Evolutionary conservation across 2,113 vertebrate genomes (phyloP).

Genomic region (Eretmochelys imbricata): DNA sequence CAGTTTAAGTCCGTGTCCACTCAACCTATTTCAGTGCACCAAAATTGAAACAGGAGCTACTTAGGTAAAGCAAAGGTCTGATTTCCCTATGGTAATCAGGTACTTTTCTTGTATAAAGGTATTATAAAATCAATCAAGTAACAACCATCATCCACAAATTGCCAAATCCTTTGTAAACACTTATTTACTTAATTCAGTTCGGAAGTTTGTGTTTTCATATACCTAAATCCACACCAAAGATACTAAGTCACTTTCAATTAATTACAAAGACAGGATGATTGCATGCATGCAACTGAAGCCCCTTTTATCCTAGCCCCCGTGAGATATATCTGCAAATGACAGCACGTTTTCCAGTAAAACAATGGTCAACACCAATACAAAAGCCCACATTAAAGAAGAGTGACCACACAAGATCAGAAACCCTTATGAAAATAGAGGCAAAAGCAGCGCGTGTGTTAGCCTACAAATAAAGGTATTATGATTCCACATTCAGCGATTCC

Average conservation of each 20-base stretch:
- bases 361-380: not conserved
- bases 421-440: not conserved
- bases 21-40: not conserved
- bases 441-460: not conserved
- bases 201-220: conserved; percentile 61
- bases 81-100: conserved; percentile 37
- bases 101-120: conserved; percentile 45
- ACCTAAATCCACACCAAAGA: conserved; percentile 33
- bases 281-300: conserved; percentile 3
- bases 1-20: not conserved
- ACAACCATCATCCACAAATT: conserved; percentile 63
- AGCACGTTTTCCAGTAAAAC: not conserved
- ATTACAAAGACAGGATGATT: conserved; percentile 17
- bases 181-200: conserved; percentile 30
- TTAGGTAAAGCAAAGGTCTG: conserved; percentile 38
- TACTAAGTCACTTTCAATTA: not conserved
- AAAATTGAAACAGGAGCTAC: conserved; percentile 9
- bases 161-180: conserved; percentile 52
- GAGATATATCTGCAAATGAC: not conserved
- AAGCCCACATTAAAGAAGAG: not conserved
- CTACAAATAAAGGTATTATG: rapidly evolving
- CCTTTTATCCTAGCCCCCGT: not conserved
- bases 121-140: conserved; percentile 59
- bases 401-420: not conserved
- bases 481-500: not conserved